phyloP scores from a whole-genome alignment of 2,113 vertebrate genomes.

The Cairina moschata region DNA sequence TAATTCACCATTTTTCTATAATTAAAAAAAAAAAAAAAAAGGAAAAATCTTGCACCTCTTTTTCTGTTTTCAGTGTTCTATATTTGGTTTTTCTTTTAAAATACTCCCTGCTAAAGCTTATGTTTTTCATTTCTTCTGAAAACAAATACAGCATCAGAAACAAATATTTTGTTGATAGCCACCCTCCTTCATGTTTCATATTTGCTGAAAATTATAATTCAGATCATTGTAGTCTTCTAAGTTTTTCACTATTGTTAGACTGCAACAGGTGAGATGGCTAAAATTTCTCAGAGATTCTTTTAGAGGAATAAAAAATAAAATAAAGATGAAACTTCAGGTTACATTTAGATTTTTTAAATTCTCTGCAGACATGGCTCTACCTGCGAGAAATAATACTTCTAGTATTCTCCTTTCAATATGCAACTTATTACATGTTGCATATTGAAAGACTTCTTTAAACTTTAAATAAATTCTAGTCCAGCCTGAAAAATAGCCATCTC shows the following conservation, averaged over 20 bases:
- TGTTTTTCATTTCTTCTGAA: background rate
- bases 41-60: background rate
- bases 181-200: background rate
- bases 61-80: background rate
- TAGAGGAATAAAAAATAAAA: too few relatives aligned
- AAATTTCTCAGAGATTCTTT: background rate
- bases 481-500: background rate
- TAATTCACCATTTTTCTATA: background rate
- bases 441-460: background rate
- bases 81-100: background rate
- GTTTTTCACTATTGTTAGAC: background rate
- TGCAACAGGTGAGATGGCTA: background rate
- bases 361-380: background rate
- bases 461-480: background rate
- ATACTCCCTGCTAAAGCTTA: background rate
- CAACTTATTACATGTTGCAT: background rate
- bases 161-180: background rate
- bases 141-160: background rate
- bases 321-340: background rate
- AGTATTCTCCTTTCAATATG: background rate
- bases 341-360: background rate
- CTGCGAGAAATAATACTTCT: background rate
- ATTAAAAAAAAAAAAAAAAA: background rate
- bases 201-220: background rate
- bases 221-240: background rate